Evolutionary conservation across 1,140 invertebrate genomes (phyloP), one percentile per base, ranked within the genome.

Genomic region (Cydia splendana): DNA sequence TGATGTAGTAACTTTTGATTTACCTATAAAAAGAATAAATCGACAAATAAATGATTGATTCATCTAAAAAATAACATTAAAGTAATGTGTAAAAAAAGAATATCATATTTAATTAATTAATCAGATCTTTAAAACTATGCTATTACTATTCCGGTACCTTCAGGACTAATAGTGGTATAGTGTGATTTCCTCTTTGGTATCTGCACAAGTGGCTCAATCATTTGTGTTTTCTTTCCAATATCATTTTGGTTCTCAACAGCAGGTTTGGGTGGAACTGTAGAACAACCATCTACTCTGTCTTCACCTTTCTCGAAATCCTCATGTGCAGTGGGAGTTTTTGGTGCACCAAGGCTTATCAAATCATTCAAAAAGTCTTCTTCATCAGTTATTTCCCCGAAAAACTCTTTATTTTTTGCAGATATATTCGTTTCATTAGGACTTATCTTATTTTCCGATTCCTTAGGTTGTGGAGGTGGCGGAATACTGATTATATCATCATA

Each of bases 401-500:
- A 74, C 20, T 62, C 57, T 42, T 20, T 38, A 48, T 18, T 28
- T 75, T 69, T n/a, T 62, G 30, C 62, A 69, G 69, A 6, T 74
- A 74, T 18, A 15, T 76, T 75, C 12, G 12, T 24, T 28, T 75
- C 53, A 67, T 24, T 51, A 3, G 28, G 18, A 20, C 57, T 74
- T 15, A 24, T 67, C n/a, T 34, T 45, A 48, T 77, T 42, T 34
- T 77, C 74, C 67, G 73, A 51, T 9, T 53, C 20, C 57, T 9
- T 62, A 18, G 18, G 2, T 74, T 74, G 65, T 42, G 69, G 76
- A 51, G 75, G 10, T 38, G 82, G 75, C 38, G 82, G 84, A 76
- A 87, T 86, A 48, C 74, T 82, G 34, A 89, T 87, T 65, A 85
- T 77, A 78, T 92, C 85, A 81, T 84, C 79, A 71, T 79, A 34